These are phyloP conservation scores for Psammodynastes pulverulentus DNA, from an alignment of 2,113 vertebrate genomes.

Conservation along the genomic window DNA sequence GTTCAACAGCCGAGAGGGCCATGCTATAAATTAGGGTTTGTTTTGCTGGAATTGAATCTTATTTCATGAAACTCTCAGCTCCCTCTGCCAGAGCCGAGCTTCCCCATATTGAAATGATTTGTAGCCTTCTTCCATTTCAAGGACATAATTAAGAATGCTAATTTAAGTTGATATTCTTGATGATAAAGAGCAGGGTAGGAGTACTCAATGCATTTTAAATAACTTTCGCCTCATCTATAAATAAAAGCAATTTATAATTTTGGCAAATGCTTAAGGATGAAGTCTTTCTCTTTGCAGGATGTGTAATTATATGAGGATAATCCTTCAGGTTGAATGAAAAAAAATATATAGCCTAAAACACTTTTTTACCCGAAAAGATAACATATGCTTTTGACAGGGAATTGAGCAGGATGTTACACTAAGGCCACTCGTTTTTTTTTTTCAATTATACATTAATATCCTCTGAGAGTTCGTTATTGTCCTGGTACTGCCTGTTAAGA, in stretches of 20 bases:
- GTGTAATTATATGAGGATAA: conserved; percentile 27
- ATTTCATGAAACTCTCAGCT: conserved; percentile 39
- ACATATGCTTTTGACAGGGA: conserved; percentile 37
- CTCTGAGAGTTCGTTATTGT: conserved; percentile 49
- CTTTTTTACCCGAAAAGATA: conserved; percentile 25
- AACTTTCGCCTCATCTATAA: conserved; percentile 36
- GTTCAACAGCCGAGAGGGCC: conserved; percentile 34
- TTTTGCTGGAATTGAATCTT: conserved; percentile 35
- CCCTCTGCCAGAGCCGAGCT: conserved; percentile 1
- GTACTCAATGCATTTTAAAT: conserved; percentile 43
- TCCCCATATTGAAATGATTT: conserved; percentile 48
- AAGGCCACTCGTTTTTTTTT: conserved; percentile 28
- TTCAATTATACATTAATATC: conserved; percentile 33
- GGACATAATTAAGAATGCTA: conserved; percentile 59
- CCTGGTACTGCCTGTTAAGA: conserved; percentile 55
- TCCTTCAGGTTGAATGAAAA: conserved; percentile 31
- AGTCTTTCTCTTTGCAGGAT: conserved; percentile 23
- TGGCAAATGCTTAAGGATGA: conserved; percentile 41
- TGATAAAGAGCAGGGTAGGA: conserved; percentile 39
- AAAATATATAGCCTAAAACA: conserved; percentile 5
- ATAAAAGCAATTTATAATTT: conserved; percentile 51
- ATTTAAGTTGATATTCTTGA: conserved; percentile 54
- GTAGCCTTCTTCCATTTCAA: conserved; percentile 55
- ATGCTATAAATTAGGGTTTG: conserved; percentile 53
- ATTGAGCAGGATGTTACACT: conserved; percentile 30